phyloP scores from a whole-genome alignment of 2,888 invertebrate genomes.

The Lasioglossum vierecki region DNA sequence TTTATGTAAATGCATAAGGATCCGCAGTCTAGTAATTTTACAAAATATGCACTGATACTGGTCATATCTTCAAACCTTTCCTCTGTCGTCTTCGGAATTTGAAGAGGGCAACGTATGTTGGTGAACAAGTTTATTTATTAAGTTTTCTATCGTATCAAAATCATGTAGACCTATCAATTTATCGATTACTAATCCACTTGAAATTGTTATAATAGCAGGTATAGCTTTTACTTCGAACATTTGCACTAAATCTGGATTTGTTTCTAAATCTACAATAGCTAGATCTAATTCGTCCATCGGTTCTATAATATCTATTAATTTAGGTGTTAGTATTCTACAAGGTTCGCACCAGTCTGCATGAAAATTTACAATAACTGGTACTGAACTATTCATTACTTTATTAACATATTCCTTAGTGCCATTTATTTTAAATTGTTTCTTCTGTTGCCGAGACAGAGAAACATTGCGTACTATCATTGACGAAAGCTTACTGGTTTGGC shows the following conservation, averaged over 20 bases:
- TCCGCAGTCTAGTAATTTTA: slow-evolving; percentile 2
- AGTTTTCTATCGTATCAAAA: slow-evolving; percentile 91
- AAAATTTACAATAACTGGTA: slow-evolving; percentile 95
- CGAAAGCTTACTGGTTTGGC: slow-evolving; percentile 68
- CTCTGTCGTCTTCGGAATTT: slow-evolving; percentile 46
- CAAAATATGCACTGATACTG: slow-evolving; percentile 10
- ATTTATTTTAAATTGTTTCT: slow-evolving; percentile 85
- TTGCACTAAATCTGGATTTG: slow-evolving; percentile 92
- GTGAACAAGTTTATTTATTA: slow-evolving; percentile 87
- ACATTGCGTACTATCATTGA: slow-evolving; percentile 73
- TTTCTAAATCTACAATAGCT: slow-evolving; percentile 93
- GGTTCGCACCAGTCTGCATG: slow-evolving; percentile 97
- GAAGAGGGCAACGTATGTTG: slow-evolving; percentile 34
- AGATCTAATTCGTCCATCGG: slow-evolving; percentile 90
- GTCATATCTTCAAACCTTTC: slow-evolving; percentile 17
- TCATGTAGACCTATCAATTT: slow-evolving; percentile 95
- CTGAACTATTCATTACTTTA: slow-evolving; percentile 93
- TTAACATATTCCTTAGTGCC: slow-evolving; percentile 91
- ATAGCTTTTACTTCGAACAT: slow-evolving; percentile 93
- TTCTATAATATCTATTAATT: slow-evolving; percentile 90
- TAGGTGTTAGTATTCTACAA: slow-evolving; percentile 93
- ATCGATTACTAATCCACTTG: slow-evolving; percentile 92
- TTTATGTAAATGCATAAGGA: too few relatives aligned
- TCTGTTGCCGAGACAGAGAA: slow-evolving; percentile 73
- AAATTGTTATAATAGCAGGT: slow-evolving; percentile 92